phyloP scores from a whole-genome alignment of 1,140 invertebrate species.

The Piezodorus guildinii region DNA sequence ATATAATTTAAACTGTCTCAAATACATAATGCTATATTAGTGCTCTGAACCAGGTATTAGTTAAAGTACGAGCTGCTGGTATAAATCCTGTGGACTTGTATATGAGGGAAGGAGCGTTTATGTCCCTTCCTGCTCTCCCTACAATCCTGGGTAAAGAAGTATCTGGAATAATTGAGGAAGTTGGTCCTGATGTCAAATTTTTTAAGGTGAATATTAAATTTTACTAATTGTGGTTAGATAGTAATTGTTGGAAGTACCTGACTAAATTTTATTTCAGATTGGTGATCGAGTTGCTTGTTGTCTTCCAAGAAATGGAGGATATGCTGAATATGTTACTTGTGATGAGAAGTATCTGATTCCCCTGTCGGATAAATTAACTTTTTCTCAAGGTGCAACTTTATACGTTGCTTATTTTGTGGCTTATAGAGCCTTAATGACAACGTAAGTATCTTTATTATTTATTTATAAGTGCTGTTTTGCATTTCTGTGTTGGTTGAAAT shows the following conservation, averaged over 20 bases:
- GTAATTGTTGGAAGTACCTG: neutral
- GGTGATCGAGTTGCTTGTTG: conserved; percentile 42
- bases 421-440: conserved; percentile 38
- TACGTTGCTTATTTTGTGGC: conserved; percentile 49
- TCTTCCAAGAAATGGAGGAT: conserved; percentile 34
- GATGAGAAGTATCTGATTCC: conserved; percentile 32
- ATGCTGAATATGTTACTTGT: conserved; percentile 40
- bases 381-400: conserved; percentile 42
- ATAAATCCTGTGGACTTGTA: conserved; percentile 52
- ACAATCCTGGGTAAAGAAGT: conserved; percentile 43
- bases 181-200: conserved; percentile 36
- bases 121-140: conserved; percentile 37
- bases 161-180: conserved; percentile 40
- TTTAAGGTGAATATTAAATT: conserved; percentile 34
- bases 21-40: neutral
- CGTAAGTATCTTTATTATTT: conserved; percentile 33
- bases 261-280: conserved; percentile 31
- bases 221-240: neutral
- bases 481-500: no score
- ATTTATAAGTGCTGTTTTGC: no score
- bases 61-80: conserved; percentile 39
- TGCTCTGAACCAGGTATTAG: conserved; percentile 34
- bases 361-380: conserved; percentile 36
- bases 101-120: conserved; percentile 40
- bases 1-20: no score